phyloP scores from a whole-genome alignment of 2,888 invertebrate genomes.

The Chesias legatella region DNA sequence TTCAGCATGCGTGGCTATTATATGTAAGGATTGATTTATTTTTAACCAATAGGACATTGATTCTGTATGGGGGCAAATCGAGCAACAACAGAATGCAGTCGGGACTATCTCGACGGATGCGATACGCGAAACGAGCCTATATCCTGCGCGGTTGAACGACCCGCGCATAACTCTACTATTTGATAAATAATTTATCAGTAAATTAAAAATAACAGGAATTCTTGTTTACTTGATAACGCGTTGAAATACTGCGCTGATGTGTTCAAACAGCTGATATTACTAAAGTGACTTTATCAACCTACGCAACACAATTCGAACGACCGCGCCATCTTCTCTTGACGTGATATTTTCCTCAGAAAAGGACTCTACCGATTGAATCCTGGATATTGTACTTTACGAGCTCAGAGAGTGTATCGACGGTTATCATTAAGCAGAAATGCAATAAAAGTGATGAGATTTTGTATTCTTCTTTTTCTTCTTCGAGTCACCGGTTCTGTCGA shows the following conservation, averaged over 20 bases:
- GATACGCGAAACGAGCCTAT: conserved; percentile 54
- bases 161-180: conserved; percentile 28
- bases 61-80: conserved; percentile 24
- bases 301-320: too few species aligned
- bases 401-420: too few species aligned
- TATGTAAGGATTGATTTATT: conserved; percentile 13
- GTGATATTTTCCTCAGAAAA: too few species aligned
- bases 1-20: too few species aligned
- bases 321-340: too few species aligned
- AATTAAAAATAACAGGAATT: conserved; percentile 32
- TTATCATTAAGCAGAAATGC: too few species aligned
- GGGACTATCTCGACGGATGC: conserved; percentile 52
- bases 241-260: conserved; percentile 4
- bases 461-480: too few species aligned
- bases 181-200: conserved; percentile 51
- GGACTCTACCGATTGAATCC: too few species aligned
- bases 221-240: conserved; percentile 30
- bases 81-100: conserved; percentile 32
- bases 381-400: too few species aligned
- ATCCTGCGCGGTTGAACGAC: conserved; percentile 59
- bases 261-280: not conserved
- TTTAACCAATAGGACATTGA: conserved; percentile 25
- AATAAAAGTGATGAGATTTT: too few species aligned
- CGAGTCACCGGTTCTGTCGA: too few species aligned
- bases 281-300: not conserved